Evolutionary conservation across 2,888 invertebrate species (phyloP).

Genomic region (Ichneumon xanthorius): DNA sequence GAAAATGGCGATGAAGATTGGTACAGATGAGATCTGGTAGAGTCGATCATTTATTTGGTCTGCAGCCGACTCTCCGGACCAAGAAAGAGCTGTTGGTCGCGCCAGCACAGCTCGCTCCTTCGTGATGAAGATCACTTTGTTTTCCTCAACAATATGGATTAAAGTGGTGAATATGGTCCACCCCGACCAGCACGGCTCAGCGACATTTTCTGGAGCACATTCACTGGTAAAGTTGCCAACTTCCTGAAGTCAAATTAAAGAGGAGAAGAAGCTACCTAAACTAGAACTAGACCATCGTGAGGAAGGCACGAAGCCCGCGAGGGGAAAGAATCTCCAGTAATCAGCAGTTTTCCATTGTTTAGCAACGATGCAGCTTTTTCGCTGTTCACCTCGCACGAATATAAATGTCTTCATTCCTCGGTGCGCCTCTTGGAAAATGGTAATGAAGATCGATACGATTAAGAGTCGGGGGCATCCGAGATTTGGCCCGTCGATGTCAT

Average conservation of each 20-base stretch:
- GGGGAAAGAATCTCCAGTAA: not conserved
- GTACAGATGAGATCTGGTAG: conserved; percentile 19
- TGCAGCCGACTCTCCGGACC: not conserved
- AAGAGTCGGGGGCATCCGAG: conserved; percentile 19
- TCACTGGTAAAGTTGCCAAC: not conserved
- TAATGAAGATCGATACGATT: conserved; percentile 37
- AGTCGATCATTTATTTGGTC: conserved; percentile 20
- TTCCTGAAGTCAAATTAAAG: not conserved
- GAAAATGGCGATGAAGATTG: not conserved
- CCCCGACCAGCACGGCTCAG: not conserved
- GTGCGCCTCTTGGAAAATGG: not conserved
- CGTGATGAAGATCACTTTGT: not conserved
- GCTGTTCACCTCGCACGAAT: conserved; percentile 15
- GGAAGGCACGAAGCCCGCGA: not conserved
- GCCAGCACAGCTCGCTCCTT: not conserved
- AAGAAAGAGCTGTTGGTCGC: not conserved
- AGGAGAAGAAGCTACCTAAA: not conserved
- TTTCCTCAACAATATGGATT: not conserved
- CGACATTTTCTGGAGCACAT: not conserved
- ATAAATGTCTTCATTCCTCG: conserved; percentile 25
- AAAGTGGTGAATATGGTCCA: not conserved
- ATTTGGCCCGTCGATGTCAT: not conserved
- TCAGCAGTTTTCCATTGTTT: conserved; percentile 15
- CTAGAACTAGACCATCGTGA: too few relatives aligned
- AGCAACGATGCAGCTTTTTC: conserved; percentile 4